Evolutionary conservation across 2,113 vertebrate genomes (phyloP).

Genomic region (Raja brachyura): DNA sequence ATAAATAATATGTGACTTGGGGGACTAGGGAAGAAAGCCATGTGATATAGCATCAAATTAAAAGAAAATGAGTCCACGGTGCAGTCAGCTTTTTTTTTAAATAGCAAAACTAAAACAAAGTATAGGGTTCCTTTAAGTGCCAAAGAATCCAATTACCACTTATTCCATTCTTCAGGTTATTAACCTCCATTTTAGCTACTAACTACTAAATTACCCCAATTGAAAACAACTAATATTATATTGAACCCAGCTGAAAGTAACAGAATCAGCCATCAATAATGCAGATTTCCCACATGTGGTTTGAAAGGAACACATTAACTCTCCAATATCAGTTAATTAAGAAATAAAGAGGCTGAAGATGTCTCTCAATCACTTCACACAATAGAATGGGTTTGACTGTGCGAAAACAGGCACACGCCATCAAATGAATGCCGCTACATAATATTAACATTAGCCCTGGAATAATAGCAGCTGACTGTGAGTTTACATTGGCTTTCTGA

Average conservation of each 20-base stretch:
- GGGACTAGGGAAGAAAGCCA: not conserved
- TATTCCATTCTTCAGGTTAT: slow-evolving; percentile 33
- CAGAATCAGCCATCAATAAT: slow-evolving; percentile 37
- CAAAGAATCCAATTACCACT: slow-evolving; percentile 35
- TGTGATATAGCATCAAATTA: slow-evolving; percentile 26
- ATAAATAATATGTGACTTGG: slow-evolving; percentile 28
- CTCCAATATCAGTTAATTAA: slow-evolving; percentile 36
- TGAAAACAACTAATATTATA: slow-evolving; percentile 37
- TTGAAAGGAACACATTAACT: slow-evolving; percentile 12
- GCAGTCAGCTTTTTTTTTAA: slow-evolving; percentile 9
- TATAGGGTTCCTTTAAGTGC: slow-evolving; percentile 15
- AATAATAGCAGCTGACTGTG: not conserved
- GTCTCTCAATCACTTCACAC: slow-evolving; percentile 31
- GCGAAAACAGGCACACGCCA: slow-evolving; percentile 1
- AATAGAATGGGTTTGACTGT: slow-evolving; percentile 19
- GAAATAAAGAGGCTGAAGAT: slow-evolving; percentile 25
- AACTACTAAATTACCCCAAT: slow-evolving; percentile 37
- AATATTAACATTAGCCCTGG: not conserved
- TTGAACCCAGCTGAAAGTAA: slow-evolving; percentile 31
- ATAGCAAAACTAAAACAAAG: slow-evolving; percentile 30
- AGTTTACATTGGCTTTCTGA: not conserved
- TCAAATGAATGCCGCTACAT: slow-evolving; percentile 12
- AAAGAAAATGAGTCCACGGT: not conserved
- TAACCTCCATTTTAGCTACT: slow-evolving; percentile 37
- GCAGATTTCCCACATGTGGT: slow-evolving; percentile 36